phyloP scores from a whole-genome alignment of 2,797 vertebrate species.

The Sebastes vulpes region DNA sequence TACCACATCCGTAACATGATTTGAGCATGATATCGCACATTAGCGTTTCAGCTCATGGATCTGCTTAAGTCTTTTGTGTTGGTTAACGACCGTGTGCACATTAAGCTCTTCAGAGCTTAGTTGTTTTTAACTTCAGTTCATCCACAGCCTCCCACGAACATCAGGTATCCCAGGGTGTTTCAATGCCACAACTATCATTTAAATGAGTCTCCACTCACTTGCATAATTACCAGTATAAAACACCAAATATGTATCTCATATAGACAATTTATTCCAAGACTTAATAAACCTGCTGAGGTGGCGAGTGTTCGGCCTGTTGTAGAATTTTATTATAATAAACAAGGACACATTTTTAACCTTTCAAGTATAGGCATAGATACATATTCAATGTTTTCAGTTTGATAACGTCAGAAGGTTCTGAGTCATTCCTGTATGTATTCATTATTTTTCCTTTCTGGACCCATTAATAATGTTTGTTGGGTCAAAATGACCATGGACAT shows the following conservation, averaged over 20 bases:
- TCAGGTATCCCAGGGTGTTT: conserved; percentile 16
- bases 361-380: background rate
- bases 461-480: background rate
- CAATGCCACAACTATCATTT: conserved; percentile 36
- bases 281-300: conserved; percentile 29
- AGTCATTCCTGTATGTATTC: background rate
- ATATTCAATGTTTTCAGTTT: background rate
- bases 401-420: background rate
- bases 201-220: conserved; percentile 30
- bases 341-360: conserved; percentile 19
- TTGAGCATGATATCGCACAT: conserved; percentile 31
- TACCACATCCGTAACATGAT: conserved; percentile 34
- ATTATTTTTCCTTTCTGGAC: background rate
- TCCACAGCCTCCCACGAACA: conserved; percentile 11
- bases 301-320: background rate
- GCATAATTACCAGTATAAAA: conserved; percentile 23
- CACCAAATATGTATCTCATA: conserved; percentile 25
- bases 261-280: conserved; percentile 32
- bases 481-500: background rate
- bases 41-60: conserved; percentile 30
- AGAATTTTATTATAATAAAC: conserved; percentile 25
- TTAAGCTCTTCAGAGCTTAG: conserved; percentile 8
- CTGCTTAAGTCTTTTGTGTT: conserved; percentile 12
- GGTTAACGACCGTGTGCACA: background rate
- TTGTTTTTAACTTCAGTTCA: conserved; percentile 8